Conservation (phyloP, 2,113 vertebrate species). For the Calcarius ornatus region DNA sequence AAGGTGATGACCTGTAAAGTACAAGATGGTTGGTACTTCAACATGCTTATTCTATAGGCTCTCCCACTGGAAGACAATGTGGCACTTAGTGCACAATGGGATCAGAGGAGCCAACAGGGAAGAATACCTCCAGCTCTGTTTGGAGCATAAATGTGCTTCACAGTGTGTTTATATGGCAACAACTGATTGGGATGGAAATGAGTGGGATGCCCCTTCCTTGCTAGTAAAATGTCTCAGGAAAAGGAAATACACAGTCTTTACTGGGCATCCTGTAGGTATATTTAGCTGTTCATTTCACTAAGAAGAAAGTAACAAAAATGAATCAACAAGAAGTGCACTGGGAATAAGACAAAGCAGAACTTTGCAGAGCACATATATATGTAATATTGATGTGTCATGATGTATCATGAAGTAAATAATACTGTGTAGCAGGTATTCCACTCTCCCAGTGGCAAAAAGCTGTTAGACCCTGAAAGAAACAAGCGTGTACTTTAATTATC, state of each 20-base stretch:
- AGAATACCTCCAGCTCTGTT: not conserved
- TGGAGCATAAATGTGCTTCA: not conserved
- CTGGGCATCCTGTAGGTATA: not conserved
- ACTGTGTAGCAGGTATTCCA: not conserved
- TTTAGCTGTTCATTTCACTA: not conserved
- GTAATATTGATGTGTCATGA: rapidly evolving
- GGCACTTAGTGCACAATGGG: not conserved
- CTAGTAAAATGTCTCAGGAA: not conserved
- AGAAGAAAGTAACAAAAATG: not conserved
- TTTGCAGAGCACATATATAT: not conserved
- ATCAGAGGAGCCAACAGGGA: not conserved
- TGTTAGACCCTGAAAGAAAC: not conserved
- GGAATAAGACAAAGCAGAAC: not conserved
- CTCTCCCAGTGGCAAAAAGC: not conserved
- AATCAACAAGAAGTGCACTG: not conserved
- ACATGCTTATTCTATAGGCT: not conserved
- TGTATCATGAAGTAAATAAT: not conserved
- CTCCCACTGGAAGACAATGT: not conserved
- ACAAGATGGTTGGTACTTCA: not conserved
- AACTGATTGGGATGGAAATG: not conserved
- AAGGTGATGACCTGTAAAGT: not conserved
- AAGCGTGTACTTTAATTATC: not conserved
- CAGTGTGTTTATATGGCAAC: not conserved
- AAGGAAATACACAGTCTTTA: not conserved
- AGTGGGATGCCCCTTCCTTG: not conserved